Base-by-base conservation (phyloP, 1,140 invertebrate genomes). In the Drosophila azteca region DNA sequence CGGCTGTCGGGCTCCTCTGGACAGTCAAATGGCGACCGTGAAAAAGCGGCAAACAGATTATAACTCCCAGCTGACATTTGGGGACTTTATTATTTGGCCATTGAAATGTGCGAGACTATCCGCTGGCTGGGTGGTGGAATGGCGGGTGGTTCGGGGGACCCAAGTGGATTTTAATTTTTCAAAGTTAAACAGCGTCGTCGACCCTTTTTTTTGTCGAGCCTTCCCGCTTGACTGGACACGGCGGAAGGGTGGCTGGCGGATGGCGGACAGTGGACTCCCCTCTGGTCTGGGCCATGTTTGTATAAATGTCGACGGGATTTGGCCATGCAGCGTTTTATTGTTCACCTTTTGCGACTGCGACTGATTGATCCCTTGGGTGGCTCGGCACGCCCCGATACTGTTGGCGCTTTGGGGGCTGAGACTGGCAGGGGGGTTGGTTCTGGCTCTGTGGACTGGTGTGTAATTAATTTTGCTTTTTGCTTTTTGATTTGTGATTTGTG, bases 161-260 rank as follows among this genome's bases (percentile, higher is more conserved):
- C 79, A 88, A 88, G 83, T 88, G 83, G 84, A 88, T 88, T 88
- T 88, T 88, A 83, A 88, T 88, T 88, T 88, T 88, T 83, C 79
- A 88, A 87, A 87, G 70, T 87, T 88, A 87, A 87, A 75, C 78
- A 88, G 49, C 61, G 52, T 48, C 59, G 60, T 29, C 75, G 79
- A 88, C 79, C 82, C 83, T 85, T 85, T 85, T 63, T 79, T 74
- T 76, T 22, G 39, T n/a, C n/a, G n/a, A 22, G 13, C 41, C 15
- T 35, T 8, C 29, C 15, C 17, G 8, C 15, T 31, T 15, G 45
- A 29, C 22, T 6, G 26, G 22, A 3, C 52, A 17, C 24, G 17
- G 15, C 8, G n/a, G 13, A 29, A 29, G 50, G 48, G 39, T 20
- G 41, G 51, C 43, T 13, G 46, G 20, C 20, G 45, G 35, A 48